These are phyloP conservation scores for Cydia fagiglandana DNA, from an alignment of 1,140 invertebrate species.

Conservation along the genomic window DNA sequence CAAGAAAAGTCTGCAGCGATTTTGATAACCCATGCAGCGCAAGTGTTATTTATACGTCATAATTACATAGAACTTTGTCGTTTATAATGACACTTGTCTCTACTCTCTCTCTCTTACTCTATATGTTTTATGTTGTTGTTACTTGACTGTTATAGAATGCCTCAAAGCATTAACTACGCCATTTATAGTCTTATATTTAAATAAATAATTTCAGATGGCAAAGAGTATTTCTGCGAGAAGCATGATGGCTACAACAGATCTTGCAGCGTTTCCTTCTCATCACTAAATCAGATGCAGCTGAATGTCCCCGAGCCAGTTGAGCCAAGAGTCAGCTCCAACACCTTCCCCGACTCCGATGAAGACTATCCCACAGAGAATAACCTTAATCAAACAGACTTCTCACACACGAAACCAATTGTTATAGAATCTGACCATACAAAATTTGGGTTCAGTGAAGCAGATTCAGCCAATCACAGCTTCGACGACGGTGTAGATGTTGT, in stretches of 20 bases:
- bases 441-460: constrained; percentile 56
- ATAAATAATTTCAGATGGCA: constrained; percentile 57
- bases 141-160: too few species aligned
- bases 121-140: too few species aligned
- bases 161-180: too few species aligned
- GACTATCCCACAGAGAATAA: constrained; percentile 73
- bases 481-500: constrained; percentile 69
- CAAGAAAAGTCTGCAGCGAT: too few species aligned
- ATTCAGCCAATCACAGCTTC: constrained; percentile 71
- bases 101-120: too few species aligned
- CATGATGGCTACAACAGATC: constrained; percentile 69
- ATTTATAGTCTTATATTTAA: background rate
- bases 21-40: too few species aligned
- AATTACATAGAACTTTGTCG: too few species aligned
- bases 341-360: constrained; percentile 64
- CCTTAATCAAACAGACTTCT: constrained; percentile 72
- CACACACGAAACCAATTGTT: constrained; percentile 70
- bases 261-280: constrained; percentile 65
- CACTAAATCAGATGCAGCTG: constrained; percentile 64
- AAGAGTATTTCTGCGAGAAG: constrained; percentile 73
- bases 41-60: too few species aligned
- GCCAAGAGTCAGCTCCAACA: constrained; percentile 50
- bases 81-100: too few species aligned
- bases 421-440: constrained; percentile 68
- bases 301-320: constrained; percentile 70